A percentile compares a stretch with the other conserved stretches of the same genome.
Conservation (phyloP, 2,113 vertebrate species). For the Synodontis membranacea region DNA sequence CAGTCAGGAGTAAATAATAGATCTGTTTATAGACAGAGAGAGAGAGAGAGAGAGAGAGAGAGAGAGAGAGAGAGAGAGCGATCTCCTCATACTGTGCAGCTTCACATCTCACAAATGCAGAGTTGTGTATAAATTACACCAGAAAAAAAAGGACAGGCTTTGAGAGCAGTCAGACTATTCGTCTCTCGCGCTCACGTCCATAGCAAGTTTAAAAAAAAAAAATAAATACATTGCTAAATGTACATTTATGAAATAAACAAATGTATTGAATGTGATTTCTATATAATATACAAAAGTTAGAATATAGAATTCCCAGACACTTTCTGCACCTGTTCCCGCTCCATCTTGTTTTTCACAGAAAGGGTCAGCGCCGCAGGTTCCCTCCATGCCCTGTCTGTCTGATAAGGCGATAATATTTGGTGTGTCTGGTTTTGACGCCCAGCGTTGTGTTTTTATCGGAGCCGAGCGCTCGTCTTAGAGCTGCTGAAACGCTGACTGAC, state of each 20-base stretch:
- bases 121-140: neutral
- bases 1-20: neutral
- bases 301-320: neutral
- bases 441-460: neutral
- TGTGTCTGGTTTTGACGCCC: neutral
- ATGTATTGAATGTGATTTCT: no score
- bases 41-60: no score
- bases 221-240: neutral
- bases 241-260: neutral
- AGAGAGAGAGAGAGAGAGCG: no score
- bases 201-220: neutral
- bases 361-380: neutral
- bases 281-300: no score
- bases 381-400: neutral
- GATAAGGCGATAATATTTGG: neutral
- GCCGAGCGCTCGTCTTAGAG: neutral
- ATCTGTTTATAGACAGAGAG: no score
- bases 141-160: neutral
- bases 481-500: constrained; percentile 11
- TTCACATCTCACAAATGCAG: neutral
- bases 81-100: neutral
- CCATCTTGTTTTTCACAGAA: neutral
- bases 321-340: neutral
- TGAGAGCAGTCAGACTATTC: neutral
- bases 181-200: neutral